Conservation (phyloP, 2,797 vertebrate genomes). For the Pipistrellus nathusii region DNA sequence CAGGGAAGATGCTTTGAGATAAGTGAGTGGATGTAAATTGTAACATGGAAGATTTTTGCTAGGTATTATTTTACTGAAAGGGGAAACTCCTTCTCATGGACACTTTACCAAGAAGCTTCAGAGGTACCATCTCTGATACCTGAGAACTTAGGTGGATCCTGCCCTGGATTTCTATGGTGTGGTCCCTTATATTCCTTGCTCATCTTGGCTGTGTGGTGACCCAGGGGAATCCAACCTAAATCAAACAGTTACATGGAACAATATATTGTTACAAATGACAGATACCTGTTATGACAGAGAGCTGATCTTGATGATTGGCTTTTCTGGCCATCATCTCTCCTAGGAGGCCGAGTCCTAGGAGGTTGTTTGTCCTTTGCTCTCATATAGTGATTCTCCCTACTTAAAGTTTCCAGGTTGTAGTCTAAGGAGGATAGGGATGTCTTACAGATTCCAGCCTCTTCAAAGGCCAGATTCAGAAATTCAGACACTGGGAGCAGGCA, state of each 20-base stretch:
- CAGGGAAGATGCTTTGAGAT: too few relatives aligned
- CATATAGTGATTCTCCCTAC: not conserved
- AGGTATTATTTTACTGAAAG: not conserved
- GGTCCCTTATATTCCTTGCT: not conserved
- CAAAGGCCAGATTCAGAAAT: slow-evolving; percentile 76
- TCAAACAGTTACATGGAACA: not conserved
- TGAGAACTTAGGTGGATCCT: not conserved
- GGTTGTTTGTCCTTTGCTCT: not conserved
- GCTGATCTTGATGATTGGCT: not conserved
- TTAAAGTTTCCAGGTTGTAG: not conserved
- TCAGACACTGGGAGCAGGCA: slow-evolving; percentile 57
- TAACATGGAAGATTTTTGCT: not conserved
- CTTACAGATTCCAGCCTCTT: slow-evolving; percentile 17
- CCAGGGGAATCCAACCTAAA: not conserved
- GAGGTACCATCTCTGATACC: not conserved
- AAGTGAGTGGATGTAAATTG: too few relatives aligned
- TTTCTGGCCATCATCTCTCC: not conserved
- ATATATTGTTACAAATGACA: not conserved
- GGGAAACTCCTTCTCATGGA: not conserved
- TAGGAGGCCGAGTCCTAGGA: not conserved
- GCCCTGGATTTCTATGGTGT: not conserved
- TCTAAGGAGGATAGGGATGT: not conserved
- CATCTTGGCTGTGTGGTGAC: not conserved
- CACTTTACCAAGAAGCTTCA: too few relatives aligned
- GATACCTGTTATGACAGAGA: not conserved